Conservation (phyloP, 2,797 vertebrate species). For the Acrossocheilus fasciatus region DNA sequence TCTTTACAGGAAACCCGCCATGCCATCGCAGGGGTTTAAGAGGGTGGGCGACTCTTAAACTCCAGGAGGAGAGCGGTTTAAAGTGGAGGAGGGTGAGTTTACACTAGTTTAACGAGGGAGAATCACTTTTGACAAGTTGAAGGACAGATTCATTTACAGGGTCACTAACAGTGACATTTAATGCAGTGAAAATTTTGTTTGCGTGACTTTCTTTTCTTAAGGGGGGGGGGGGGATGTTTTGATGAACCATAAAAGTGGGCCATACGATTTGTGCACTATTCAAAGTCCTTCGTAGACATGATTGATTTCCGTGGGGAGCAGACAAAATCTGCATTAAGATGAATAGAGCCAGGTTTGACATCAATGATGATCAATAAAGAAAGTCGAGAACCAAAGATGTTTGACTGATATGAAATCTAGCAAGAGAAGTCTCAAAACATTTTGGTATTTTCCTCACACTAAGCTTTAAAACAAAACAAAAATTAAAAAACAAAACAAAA, state of each 20-base stretch:
- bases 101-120: conserved; percentile 3
- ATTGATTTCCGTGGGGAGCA: neutral
- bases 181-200: neutral
- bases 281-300: neutral
- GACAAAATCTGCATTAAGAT: neutral
- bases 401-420: neutral
- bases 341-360: neutral
- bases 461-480: neutral
- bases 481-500: neutral
- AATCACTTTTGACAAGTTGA: conserved; percentile 25
- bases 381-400: neutral
- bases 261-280: neutral
- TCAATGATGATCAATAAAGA: neutral
- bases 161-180: neutral
- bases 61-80: conserved; percentile 22
- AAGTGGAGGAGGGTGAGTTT: conserved; percentile 26
- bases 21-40: conserved; percentile 51
- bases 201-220: neutral
- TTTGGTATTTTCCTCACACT: neutral
- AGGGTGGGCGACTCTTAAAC: conserved; percentile 63
- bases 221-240: neutral
- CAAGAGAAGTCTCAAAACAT: neutral
- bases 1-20: conserved; percentile 65
- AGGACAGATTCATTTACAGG: conserved; percentile 2
- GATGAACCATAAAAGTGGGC: neutral